Base-by-base conservation (phyloP, 2,888 invertebrate species). In the Chydorus sphaericus region DNA sequence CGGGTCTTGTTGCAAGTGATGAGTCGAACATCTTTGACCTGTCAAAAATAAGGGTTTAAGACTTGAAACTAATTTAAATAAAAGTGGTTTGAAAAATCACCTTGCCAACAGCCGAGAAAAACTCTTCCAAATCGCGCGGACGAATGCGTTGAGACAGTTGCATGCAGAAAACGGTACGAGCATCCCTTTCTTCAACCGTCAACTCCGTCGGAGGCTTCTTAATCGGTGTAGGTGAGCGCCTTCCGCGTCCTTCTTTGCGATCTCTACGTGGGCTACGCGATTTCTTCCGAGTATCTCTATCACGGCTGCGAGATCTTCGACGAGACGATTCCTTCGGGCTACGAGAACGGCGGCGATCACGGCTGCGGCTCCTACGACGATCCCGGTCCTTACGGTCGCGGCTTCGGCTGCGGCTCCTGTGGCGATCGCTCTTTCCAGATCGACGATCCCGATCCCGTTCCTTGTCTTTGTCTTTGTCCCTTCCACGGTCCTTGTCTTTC, bases 1-100 rank as follows among this genome's bases (percentile, higher is more conserved):
- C 97, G 81, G 0, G 98, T 99, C 72, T 97, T 96, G 72, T 96
- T 97, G 72, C 98, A 98, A 57, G 94, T 94, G 58, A 99, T 99
- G 63, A 99, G 82, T 65, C 97, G 79, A 20, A 99, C 98, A 75
- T 99, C 98, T 63, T 93, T 81, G 11, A 79, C 78, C 75, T 75
- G 58, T 16, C 60, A 48, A 62, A 38, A 53, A 33, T 49, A 20
- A 51, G 31, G 39, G 16, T 37, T n/a, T 23, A 51, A 20, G 8
- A 38, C 54, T 72, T n/a, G 4, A 29, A 54, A 33, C 44, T 16
- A 18, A 28, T 14, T 33, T 10, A 31, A 18, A 29, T 49, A 18
- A 39, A 55, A 16, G 18, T 10, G n/a, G 33, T 53, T 30, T 16
- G 30, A n/a, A 14, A 1, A 6, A 20, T 37, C 63, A 94, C 94